Evolutionary conservation across 1,140 invertebrate species (phyloP), one percentile per base, ranked within the genome.

Genomic region (Dendroctonus valens): DNA sequence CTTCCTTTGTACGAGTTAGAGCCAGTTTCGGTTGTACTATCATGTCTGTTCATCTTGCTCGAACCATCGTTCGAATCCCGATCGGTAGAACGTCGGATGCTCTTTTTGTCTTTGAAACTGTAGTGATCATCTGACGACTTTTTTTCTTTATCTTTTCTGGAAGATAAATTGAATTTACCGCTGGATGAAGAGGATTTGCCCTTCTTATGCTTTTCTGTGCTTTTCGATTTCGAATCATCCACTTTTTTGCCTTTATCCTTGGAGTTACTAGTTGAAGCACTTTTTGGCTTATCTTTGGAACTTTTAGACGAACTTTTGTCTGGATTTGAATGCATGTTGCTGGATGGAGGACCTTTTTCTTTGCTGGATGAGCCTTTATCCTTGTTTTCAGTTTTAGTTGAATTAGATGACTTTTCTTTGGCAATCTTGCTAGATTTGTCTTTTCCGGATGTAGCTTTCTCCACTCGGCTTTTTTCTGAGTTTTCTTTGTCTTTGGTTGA

Each of bases 11-110:
- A 41, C 44, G 68, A 59, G 5, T 71, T 68, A 3, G 55, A 59
- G 41, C 49, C 53, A 39, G 11, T 69, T 40, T 75, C 72, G 5
- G 60, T 41, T 40, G 69, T 69, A 8, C 63, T 70, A 12, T 52
- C 61, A 26, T 64, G 61, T 40, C 51, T 60, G 42, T 54, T 71
- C 26, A 70, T 68, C 55, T 60, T 72, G 44, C 71, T 67, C 5
- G 72, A 75, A 8, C 83, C 83, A 72, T 85, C 83, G 67, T 84
- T 84, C 2, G 83, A 85, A 76, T 86, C 84, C 65, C 83, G 76
- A 69, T 85, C 83, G 5, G 82, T 83, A 5, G 83, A 84, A 41
- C 83, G 69, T 44, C 83, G 73, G 54, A 79, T 77, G 60, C 76
- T 79, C 7, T 78, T 80, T 66, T 82, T 79, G 4, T 80, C 79